phyloP scores from a whole-genome alignment of 2,888 invertebrate species.

The Panzeria rudis region DNA sequence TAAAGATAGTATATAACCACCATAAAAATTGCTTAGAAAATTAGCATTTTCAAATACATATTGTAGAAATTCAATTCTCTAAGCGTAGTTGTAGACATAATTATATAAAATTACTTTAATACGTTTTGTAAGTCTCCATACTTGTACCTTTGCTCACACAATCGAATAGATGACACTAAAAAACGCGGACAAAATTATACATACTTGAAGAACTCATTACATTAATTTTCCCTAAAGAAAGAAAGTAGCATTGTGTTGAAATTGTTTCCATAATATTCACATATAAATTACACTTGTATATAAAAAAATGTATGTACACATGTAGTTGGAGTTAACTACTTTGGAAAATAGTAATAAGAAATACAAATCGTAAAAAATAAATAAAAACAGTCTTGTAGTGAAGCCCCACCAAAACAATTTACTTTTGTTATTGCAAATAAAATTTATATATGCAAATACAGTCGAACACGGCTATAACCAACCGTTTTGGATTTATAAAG shows the following conservation, averaged over 20 bases:
- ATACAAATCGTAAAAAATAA: slow-evolving; percentile 13
- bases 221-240: slow-evolving; percentile 51
- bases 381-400: slow-evolving; percentile 27
- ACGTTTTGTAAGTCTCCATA: neutral
- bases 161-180: slow-evolving; percentile 27
- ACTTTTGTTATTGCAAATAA: slow-evolving; percentile 55
- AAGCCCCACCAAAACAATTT: slow-evolving; percentile 66
- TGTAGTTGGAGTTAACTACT: slow-evolving; percentile 33
- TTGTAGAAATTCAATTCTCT: neutral
- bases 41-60: neutral
- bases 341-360: slow-evolving; percentile 34
- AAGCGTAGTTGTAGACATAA: neutral
- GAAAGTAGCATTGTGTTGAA: slow-evolving; percentile 52
- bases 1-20: too few relatives aligned
- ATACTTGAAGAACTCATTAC: slow-evolving; percentile 27
- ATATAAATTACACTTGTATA: slow-evolving; percentile 56
- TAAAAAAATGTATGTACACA: neutral
- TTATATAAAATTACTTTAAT: neutral
- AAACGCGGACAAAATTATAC: neutral
- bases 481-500: neutral
- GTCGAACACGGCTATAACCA: neutral
- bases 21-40: too few relatives aligned
- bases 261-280: slow-evolving; percentile 46
- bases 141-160: slow-evolving; percentile 18
- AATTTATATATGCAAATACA: slow-evolving; percentile 42